These are phyloP conservation scores for Heterochromis multidens DNA, from an alignment of 2,113 vertebrate species.

Conservation along the genomic window DNA sequence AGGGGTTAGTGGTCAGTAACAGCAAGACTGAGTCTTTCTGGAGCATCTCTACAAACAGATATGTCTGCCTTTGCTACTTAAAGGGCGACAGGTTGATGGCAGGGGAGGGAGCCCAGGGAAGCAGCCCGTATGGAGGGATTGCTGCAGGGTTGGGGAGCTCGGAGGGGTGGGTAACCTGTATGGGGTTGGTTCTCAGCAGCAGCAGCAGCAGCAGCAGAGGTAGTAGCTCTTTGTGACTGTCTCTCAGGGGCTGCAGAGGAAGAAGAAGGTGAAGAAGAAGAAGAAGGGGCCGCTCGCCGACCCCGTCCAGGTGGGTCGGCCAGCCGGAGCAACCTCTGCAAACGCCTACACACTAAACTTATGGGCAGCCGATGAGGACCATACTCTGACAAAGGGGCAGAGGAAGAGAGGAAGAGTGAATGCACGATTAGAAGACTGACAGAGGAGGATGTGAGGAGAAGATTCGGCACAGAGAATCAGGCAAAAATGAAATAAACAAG, in stretches of 20 bases:
- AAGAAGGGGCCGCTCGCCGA: constrained; percentile 72
- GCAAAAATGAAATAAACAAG: neutral
- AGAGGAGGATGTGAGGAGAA: constrained; percentile 11
- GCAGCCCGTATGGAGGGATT: neutral
- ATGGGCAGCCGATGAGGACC: constrained; percentile 87
- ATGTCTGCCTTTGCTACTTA: neutral
- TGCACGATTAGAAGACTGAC: constrained; percentile 30
- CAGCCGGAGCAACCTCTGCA: constrained; percentile 92
- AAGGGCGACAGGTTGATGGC: neutral
- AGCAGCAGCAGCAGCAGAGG: constrained; percentile 60
- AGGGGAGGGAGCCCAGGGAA: neutral
- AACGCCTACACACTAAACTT: constrained; percentile 98
- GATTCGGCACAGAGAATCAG: neutral
- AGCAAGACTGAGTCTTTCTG: constrained; percentile 5
- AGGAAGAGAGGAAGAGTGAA: constrained; percentile 62
- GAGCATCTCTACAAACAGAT: neutral
- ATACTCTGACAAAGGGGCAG: constrained; percentile 82
- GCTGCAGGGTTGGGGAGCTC: constrained; percentile 1
- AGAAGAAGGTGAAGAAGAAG: constrained; percentile 41
- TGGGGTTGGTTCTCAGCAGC: constrained; percentile 70
- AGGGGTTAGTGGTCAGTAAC: constrained; percentile 39
- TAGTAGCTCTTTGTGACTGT: constrained; percentile 58
- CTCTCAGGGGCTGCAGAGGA: constrained; percentile 70
- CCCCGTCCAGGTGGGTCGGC: constrained; percentile 90
- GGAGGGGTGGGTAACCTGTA: constrained; percentile 81